Base-by-base conservation (phyloP, 1,140 invertebrate genomes). In the Macrostomum lignano region DNA sequence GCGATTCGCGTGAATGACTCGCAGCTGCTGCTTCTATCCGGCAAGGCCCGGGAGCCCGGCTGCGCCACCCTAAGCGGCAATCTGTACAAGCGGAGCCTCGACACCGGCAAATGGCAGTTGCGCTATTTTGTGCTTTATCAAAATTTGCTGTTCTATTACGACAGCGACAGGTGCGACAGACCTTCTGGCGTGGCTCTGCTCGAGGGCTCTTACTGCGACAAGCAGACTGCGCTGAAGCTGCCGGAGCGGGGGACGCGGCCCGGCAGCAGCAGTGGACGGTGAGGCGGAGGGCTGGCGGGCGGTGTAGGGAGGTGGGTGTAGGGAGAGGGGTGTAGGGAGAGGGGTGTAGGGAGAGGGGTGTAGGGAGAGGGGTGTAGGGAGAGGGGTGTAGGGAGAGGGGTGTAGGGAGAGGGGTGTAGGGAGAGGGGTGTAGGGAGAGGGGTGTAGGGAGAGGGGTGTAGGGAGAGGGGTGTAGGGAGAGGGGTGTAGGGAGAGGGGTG, bases 101-200 rank as follows among this genome's bases (percentile, higher is more conserved):
- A 81, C 49, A 72, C 66, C 37, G 68, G 66, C 34, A 79, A 78
- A 55, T 86, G 78, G 78, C 76, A 81, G 52, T 30, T 73, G 24
- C 58, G 76, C 21, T 84, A 73, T 69, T 84, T 84, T 51, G 66
- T 77, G 15, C 65, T 86, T 2, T 84, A 82, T 51, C 78, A 84
- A 67, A 86, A 84, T 59, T 50, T 82, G 36, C 57, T 84, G 36
- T 82, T 82, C 55, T 82, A 82, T 55, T 84, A 75, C 50, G 79
- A 86, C 43, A 70, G 66, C 31, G 76, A 82, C 38, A 40, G 42
- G n/a, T 41, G 47, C 4, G 62, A 64, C 9, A 61, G 72, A 24
- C 77, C 75, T 0, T 73, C 72, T 1, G 78, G 77, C 0, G 68
- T 82, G 2, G 63, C 81, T 26, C 61, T 84, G 24, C 59, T 84